Evolutionary conservation across 2,113 vertebrate species (phyloP).

Genomic region (Castor canadensis): DNA sequence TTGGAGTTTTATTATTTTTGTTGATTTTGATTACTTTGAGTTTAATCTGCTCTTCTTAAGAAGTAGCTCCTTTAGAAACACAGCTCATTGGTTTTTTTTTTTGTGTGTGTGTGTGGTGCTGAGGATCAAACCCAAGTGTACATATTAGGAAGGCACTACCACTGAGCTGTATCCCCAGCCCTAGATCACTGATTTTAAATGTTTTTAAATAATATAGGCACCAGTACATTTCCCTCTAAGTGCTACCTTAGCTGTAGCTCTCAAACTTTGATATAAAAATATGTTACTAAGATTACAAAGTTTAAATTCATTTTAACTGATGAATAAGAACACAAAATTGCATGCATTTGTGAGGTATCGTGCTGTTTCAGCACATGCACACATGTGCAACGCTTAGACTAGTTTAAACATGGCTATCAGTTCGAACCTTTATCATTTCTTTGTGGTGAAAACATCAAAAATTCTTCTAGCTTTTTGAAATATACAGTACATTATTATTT

Average conservation of each 20-base stretch:
- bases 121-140: too few relatives aligned
- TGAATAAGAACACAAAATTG: neutral
- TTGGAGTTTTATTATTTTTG: neutral
- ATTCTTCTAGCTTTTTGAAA: neutral
- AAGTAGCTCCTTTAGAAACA: neutral
- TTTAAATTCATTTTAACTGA: neutral
- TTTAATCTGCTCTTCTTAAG: neutral
- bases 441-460: neutral
- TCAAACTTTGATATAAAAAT: neutral
- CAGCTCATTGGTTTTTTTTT: neutral
- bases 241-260: too few relatives aligned
- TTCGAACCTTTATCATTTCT: neutral
- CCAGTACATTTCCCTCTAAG: neutral
- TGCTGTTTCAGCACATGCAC: neutral
- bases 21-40: neutral
- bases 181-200: too few relatives aligned
- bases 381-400: neutral
- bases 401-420: neutral
- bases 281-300: neutral
- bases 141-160: too few relatives aligned
- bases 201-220: too few relatives aligned
- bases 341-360: neutral
- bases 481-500: neutral
- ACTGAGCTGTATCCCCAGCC: too few relatives aligned
- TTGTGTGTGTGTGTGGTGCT: too few relatives aligned